A percentile compares a stretch with the other conserved stretches of the same genome.
Evolutionary conservation across 1,140 invertebrate species (phyloP).

Genomic region (Paraescarpia echinospica): DNA sequence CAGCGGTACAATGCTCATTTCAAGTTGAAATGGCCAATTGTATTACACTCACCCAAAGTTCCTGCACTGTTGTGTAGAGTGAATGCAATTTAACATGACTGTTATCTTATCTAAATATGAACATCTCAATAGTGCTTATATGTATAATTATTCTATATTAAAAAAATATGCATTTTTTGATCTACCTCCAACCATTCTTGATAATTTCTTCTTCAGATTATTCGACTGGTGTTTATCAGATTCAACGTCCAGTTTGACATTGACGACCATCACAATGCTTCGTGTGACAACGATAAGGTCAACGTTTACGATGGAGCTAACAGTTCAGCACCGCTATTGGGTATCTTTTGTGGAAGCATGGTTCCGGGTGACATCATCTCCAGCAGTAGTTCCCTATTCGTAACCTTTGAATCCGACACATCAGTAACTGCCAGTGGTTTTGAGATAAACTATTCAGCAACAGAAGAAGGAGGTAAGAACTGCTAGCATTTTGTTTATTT

Average conservation of each 20-base stretch:
- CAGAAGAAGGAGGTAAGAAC: neutral
- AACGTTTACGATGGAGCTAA: neutral
- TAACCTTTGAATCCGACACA: neutral
- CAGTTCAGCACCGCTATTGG: neutral
- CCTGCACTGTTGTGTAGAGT: neutral
- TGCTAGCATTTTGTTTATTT: too few species aligned
- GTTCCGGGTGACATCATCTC: neutral
- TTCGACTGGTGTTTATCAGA: neutral
- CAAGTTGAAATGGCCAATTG: neutral
- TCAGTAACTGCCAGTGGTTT: neutral
- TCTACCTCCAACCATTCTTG: too few species aligned
- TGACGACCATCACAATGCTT: neutral
- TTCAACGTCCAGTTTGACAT: neutral
- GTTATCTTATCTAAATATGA: too few species aligned
- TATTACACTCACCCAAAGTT: too few species aligned
- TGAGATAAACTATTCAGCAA: neutral
- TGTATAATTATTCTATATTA: too few species aligned
- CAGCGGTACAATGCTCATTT: neutral
- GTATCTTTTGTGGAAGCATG: neutral
- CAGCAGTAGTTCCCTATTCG: neutral
- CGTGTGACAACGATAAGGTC: neutral
- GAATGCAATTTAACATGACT: neutral
- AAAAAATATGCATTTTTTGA: too few species aligned
- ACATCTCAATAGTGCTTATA: too few species aligned
- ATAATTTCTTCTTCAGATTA: neutral